These are phyloP conservation scores for Cryptus viduatorius DNA, from an alignment of 2,888 invertebrate species.

Conservation along the genomic window DNA sequence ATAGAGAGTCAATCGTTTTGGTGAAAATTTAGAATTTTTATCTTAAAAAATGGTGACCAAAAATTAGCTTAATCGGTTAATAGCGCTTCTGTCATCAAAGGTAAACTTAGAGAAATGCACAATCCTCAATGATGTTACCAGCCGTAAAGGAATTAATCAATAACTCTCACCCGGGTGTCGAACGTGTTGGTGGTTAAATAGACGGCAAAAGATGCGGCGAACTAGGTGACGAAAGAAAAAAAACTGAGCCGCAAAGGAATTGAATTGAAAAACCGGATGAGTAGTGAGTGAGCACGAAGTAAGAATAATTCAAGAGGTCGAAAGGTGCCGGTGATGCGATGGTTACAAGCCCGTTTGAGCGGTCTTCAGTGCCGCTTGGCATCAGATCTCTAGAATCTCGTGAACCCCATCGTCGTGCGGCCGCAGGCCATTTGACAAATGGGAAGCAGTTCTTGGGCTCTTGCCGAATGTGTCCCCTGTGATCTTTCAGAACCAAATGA, in stretches of 20 bases:
- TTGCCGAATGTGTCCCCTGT: conserved; percentile 75
- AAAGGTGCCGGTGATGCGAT: conserved; percentile 40
- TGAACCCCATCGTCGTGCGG: conserved; percentile 37
- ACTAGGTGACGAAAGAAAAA: conserved; percentile 25
- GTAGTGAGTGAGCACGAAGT: conserved; percentile 48
- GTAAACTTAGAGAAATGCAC: neutral
- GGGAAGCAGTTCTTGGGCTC: conserved; percentile 72
- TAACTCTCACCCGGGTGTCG: conserved; percentile 32
- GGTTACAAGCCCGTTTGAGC: conserved; percentile 35
- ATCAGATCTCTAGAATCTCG: conserved; percentile 33
- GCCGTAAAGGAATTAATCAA: conserved; percentile 32
- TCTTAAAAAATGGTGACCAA: no score
- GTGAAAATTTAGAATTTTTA: no score
- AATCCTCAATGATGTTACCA: conserved; percentile 21
- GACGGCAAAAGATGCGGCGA: conserved; percentile 44
- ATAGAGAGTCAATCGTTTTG: no score
- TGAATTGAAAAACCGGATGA: conserved; percentile 54
- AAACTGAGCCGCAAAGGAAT: conserved; percentile 8
- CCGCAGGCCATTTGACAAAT: conserved; percentile 69
- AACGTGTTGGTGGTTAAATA: conserved; percentile 60
- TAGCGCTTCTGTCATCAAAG: no score
- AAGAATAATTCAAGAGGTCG: conserved; percentile 57
- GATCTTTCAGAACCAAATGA: conserved; percentile 74
- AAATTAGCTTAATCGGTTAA: no score
- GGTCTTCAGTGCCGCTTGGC: conserved; percentile 25